Conservation (phyloP, 2,888 invertebrate genomes). For the Sphinx pinastri region DNA sequence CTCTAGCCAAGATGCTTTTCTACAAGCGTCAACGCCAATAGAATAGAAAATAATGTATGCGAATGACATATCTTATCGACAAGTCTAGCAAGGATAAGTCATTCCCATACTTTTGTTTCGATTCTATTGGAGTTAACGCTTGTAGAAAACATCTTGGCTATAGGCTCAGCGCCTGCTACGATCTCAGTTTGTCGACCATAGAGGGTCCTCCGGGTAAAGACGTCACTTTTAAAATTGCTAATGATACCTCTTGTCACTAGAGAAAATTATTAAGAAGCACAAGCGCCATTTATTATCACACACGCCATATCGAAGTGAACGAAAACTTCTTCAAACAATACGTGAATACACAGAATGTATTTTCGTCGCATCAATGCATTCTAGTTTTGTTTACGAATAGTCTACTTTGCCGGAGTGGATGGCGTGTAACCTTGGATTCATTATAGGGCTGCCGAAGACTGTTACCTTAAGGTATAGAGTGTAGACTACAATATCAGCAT, state of each 20-base stretch:
- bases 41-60: too few species aligned
- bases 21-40: too few species aligned
- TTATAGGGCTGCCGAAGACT: not conserved
- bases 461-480: not conserved
- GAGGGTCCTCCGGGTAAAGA: too few species aligned
- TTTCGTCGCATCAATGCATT: slow-evolving; percentile 41
- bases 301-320: not conserved
- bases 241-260: not conserved
- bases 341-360: slow-evolving; percentile 40
- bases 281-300: not conserved
- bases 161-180: too few species aligned
- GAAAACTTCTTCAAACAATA: not conserved
- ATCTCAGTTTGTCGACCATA: too few species aligned
- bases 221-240: too few species aligned
- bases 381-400: slow-evolving; percentile 37
- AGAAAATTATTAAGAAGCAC: not conserved
- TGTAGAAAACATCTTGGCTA: too few species aligned
- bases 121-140: too few species aligned
- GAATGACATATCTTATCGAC: too few species aligned
- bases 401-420: slow-evolving; percentile 3
- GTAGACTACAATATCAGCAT: not conserved
- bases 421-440: not conserved
- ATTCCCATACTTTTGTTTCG: too few species aligned
- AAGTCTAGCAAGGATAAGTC: too few species aligned
- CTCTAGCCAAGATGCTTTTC: too few species aligned